phyloP scores from a whole-genome alignment of 2,888 invertebrate genomes.

The Choreutis nemorana region DNA sequence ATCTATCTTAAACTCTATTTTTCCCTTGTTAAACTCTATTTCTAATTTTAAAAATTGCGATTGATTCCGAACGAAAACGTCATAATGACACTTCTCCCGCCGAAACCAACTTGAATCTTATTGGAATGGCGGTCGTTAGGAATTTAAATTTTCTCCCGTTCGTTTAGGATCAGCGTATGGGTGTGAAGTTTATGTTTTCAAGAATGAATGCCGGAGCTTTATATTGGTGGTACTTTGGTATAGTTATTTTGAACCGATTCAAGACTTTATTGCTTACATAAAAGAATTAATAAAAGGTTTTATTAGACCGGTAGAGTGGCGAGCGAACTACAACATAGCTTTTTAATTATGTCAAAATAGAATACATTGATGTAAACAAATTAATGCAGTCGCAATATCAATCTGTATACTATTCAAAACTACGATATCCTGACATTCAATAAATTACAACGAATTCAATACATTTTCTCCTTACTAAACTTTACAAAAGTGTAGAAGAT shows the following conservation, averaged over 20 bases:
- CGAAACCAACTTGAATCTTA: constrained; percentile 45
- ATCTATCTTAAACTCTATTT: constrained; percentile 54
- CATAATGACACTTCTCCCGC: constrained; percentile 32
- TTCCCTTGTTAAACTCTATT: constrained; percentile 51
- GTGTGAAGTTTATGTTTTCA: constrained; percentile 59
- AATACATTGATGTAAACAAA: too few species aligned
- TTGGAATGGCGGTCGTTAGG: constrained; percentile 24
- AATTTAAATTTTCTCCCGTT: constrained; percentile 22
- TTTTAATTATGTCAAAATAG: too few species aligned
- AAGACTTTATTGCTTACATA: constrained; percentile 61
- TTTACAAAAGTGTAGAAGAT: too few species aligned
- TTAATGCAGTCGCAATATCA: too few species aligned
- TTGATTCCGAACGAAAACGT: constrained; percentile 29
- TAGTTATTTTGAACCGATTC: constrained; percentile 60
- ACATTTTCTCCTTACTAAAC: too few species aligned
- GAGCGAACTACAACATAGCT: too few species aligned
- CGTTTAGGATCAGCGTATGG: constrained; percentile 17
- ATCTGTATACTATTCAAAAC: too few species aligned
- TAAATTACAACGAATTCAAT: too few species aligned
- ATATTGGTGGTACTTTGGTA: constrained; percentile 38
- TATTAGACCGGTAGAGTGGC: constrained; percentile 61
- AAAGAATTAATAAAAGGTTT: constrained; percentile 63
- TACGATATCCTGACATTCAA: too few species aligned
- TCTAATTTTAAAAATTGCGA: constrained; percentile 45
- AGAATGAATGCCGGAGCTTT: constrained; percentile 50